Base-by-base conservation (phyloP, 2,797 vertebrate species). In the Urocyon cinereoargenteus region DNA sequence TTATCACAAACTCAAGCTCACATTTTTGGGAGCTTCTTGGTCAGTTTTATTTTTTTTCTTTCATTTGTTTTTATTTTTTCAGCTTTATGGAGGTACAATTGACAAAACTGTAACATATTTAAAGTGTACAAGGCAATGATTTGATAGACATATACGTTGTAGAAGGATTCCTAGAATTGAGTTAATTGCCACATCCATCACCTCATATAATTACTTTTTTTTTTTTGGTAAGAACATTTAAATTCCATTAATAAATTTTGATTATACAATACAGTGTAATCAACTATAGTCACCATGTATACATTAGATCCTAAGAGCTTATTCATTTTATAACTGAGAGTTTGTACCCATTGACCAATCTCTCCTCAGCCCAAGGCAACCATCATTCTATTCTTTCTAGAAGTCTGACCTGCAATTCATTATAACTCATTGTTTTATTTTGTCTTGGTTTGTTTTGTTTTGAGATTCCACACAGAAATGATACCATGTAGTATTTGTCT, bases 1-100 rank as follows among this genome's bases (percentile, higher is more conserved):
- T 91, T 73, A 87, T 78, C n/a, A 94, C 51, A 85, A 87, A 91
- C 16, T 75, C 62, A 93, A 89, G 68, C 24, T 92, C 51, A 64
- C 36, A 18, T 34, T 59, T 92, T 55, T 49, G 55, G 51, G 10
- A 55, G 51, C 0, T n/a, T 53, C 14, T n/a, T 45, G 10, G 12
- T 22, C 36, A 53, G 45, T 13, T 49, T 61, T 6, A 6, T 95
- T 22, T 62, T 57, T 19, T 14, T 45, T 73, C 4, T 24, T 12
- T 75, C 40, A 59, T 72, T 64, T 66, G 22, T 61, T 62, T 84
- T 15, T 36, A 92, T 49, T 77, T 36, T 22, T 59, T 75, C 79
- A 45, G 26, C 21, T 51, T 70, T 66, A 77, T 21, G 61, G 79
- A 70, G 10, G 31, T 40, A 77, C 68, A 59, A 40, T 22, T 21